phyloP scores from a whole-genome alignment of 2,888 invertebrate species.

The Pteria penguin region DNA sequence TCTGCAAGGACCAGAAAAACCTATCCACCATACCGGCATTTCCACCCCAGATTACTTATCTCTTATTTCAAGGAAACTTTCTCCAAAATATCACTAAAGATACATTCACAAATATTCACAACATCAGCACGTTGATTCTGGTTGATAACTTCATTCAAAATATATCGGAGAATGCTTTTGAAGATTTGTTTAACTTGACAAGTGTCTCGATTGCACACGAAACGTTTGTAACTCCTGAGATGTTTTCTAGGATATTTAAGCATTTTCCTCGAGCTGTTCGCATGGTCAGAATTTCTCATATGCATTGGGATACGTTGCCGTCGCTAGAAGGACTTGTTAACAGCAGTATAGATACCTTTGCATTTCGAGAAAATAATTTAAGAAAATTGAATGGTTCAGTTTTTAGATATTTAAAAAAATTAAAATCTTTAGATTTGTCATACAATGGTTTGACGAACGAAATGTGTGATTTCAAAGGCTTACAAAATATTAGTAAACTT shows the following conservation, averaged over 20 bases:
- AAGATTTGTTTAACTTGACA: background rate
- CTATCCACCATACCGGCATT: no score
- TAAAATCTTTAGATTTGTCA: background rate
- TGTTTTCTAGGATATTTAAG: no score
- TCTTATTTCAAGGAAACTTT: background rate
- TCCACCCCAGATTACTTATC: background rate
- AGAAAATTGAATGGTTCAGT: background rate
- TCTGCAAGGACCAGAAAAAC: no score
- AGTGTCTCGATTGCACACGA: no score
- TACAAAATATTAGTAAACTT: background rate
- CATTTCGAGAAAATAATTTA: background rate
- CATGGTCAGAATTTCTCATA: background rate
- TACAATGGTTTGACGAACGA: background rate
- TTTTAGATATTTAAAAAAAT: background rate
- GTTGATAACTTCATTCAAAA: background rate
- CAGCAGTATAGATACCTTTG: background rate
- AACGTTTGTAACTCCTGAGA: no score
- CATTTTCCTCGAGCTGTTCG: no score
- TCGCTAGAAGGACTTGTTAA: background rate
- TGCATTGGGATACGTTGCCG: background rate
- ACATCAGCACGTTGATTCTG: background rate
- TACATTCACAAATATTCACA: background rate
- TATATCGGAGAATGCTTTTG: background rate
- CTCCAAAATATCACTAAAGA: background rate
- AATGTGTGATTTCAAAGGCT: background rate